phyloP scores from a whole-genome alignment of 53 echinoderm and acorn worm species.

The Pentamera pediparva region DNA sequence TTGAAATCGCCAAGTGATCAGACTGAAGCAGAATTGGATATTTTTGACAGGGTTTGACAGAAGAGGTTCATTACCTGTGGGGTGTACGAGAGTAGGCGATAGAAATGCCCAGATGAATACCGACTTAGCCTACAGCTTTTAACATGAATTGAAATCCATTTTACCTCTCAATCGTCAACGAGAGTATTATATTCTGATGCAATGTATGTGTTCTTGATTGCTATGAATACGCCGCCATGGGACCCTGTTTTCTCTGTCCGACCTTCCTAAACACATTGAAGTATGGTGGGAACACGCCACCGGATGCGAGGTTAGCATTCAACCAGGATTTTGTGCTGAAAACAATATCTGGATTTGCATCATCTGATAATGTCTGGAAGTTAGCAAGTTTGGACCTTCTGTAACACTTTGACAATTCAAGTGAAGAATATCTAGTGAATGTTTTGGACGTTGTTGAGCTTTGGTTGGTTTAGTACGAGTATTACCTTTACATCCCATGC shows the following conservation, averaged over 20 bases:
- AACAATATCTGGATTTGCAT: constrained; percentile 1
- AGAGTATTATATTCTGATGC: background rate
- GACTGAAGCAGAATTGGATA: background rate
- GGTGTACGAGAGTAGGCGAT: background rate
- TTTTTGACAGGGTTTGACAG: background rate
- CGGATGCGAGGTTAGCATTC: background rate
- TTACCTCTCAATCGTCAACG: background rate
- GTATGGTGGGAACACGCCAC: background rate
- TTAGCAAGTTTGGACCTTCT: background rate
- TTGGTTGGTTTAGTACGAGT: background rate
- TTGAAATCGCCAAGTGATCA: background rate
- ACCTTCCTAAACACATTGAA: constrained; percentile 10
- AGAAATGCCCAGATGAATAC: background rate
- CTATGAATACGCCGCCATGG: background rate
- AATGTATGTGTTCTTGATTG: background rate
- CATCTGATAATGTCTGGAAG: background rate
- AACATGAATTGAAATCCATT: too few species aligned
- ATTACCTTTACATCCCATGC: too few species aligned
- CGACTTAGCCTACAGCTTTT: background rate
- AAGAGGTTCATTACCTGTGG: background rate
- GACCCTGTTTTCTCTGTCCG: background rate
- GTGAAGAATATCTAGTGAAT: background rate
- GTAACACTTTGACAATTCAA: constrained; percentile 7
- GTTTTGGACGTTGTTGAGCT: background rate
- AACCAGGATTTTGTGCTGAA: constrained; percentile 1